phyloP scores from a whole-genome alignment of 35 echinoderm and acorn worm genomes.

The Holothuria glaberrima region DNA sequence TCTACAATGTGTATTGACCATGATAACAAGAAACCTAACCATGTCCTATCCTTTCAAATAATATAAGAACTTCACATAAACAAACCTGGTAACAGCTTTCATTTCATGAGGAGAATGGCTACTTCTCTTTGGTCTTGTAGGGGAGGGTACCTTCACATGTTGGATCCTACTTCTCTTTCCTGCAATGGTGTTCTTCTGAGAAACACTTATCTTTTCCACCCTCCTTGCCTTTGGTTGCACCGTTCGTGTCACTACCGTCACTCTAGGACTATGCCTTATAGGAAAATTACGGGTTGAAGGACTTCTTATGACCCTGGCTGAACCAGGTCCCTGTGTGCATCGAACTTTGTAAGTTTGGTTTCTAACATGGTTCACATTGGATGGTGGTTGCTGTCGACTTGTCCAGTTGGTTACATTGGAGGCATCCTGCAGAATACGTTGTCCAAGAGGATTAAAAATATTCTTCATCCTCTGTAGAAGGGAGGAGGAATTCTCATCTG shows the following conservation, averaged over 20 bases:
- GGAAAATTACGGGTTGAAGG: neutral
- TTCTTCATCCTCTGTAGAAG: conserved; percentile 66
- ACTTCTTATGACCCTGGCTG: neutral
- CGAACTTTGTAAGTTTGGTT: neutral
- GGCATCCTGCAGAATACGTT: conserved; percentile 47
- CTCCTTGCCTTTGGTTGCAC: conserved; percentile 26
- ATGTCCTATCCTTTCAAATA: neutral
- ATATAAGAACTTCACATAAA: neutral
- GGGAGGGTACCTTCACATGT: too few relatives aligned
- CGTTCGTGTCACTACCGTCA: neutral
- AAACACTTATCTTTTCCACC: neutral
- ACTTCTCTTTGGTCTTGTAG: too few relatives aligned
- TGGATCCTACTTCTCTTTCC: too few relatives aligned
- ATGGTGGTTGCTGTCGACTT: neutral
- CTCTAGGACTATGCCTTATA: neutral
- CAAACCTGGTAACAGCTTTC: neutral
- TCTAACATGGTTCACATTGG: neutral
- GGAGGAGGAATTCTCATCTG: neutral
- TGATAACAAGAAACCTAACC: neutral
- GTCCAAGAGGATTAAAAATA: conserved; percentile 58
- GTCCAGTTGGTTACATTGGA: conserved; percentile 5
- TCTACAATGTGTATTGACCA: too few relatives aligned
- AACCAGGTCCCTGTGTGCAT: neutral
- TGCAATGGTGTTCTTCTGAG: neutral
- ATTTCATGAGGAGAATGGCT: neutral